phyloP scores from a whole-genome alignment of 1,140 invertebrate species.

The Adoxophyes honmai region DNA sequence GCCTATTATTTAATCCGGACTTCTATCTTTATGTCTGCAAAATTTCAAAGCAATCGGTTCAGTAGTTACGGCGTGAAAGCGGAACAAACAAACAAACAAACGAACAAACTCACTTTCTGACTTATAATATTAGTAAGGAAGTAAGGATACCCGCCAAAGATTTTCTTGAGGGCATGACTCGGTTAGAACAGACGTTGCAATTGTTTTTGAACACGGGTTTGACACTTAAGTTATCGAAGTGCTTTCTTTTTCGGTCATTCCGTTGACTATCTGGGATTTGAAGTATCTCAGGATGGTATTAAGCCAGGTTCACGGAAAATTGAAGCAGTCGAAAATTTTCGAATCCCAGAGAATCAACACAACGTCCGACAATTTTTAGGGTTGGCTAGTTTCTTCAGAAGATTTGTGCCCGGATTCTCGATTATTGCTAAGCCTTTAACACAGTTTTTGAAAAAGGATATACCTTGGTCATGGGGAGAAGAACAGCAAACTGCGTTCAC shows the following conservation, averaged over 20 bases:
- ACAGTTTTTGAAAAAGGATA: slow-evolving; percentile 17
- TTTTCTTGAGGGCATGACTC: slow-evolving; percentile 33
- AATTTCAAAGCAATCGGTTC: no score
- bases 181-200: not conserved
- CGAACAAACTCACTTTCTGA: no score
- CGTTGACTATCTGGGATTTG: slow-evolving; percentile 17
- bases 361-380: slow-evolving; percentile 57
- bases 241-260: slow-evolving; percentile 6
- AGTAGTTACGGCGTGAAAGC: no score
- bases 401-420: slow-evolving; percentile 37
- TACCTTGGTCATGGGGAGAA: slow-evolving; percentile 1
- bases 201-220: slow-evolving; percentile 8
- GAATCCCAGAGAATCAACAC: slow-evolving; percentile 33
- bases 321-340: slow-evolving; percentile 27
- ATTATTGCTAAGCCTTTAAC: slow-evolving; percentile 28
- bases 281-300: slow-evolving; percentile 16
- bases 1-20: no score
- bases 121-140: no score
- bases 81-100: no score
- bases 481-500: slow-evolving; percentile 14
- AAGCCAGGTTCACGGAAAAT: slow-evolving; percentile 20
- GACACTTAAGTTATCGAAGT: slow-evolving; percentile 8
- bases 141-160: slow-evolving; percentile 15
- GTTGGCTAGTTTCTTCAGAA: slow-evolving; percentile 39
- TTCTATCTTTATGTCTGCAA: no score